These are phyloP conservation scores for Ceratotherium simum DNA, from an alignment of 2,113 vertebrate species.

Conservation along the genomic window DNA sequence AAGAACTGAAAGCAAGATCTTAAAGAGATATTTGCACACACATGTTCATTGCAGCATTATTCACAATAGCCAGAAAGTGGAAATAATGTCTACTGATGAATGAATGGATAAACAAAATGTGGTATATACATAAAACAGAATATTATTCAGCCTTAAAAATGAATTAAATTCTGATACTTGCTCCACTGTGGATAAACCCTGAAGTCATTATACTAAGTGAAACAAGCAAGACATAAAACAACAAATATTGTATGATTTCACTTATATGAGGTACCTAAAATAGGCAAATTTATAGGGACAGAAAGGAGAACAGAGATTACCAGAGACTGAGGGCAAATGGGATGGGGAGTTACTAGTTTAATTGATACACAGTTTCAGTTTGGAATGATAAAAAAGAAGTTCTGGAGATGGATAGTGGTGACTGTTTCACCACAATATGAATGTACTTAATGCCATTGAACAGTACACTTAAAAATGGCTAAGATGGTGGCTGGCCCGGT, in stretches of 20 bases:
- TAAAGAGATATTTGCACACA: background rate
- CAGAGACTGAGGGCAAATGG: background rate
- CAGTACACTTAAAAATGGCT: background rate
- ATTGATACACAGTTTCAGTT: background rate
- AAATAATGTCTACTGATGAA: background rate
- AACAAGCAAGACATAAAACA: background rate
- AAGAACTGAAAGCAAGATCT: background rate
- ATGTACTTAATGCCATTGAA: background rate
- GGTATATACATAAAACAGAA: background rate
- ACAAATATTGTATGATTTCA: background rate
- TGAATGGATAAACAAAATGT: background rate
- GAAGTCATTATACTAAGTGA: background rate
- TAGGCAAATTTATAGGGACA: background rate
- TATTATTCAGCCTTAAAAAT: background rate
- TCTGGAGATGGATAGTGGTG: background rate
- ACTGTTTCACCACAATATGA: background rate
- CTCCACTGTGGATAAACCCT: background rate
- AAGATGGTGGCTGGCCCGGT: too few relatives aligned
- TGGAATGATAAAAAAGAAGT: background rate
- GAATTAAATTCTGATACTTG: background rate
- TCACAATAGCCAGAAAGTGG: background rate
- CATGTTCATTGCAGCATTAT: background rate
- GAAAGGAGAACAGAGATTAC: background rate
- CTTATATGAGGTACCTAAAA: background rate
- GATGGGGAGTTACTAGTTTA: background rate